Conservation (phyloP, 2,113 vertebrate genomes). For the Microtus ochrogaster region DNA sequence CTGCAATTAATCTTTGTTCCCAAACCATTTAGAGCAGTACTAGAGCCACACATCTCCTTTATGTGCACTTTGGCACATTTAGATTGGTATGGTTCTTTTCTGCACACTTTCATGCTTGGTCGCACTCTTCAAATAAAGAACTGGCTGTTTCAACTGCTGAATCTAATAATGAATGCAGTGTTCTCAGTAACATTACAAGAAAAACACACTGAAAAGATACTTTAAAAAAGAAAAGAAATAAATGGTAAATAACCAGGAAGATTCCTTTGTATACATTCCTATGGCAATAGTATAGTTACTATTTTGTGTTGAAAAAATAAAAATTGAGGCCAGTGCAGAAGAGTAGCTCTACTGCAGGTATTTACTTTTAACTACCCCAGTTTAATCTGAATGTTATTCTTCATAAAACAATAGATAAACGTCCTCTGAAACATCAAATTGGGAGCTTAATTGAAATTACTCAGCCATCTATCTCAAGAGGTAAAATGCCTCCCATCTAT, state of each 20-base stretch:
- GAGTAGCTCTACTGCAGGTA: slow-evolving; percentile 6
- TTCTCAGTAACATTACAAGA: background rate
- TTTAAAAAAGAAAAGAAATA: background rate
- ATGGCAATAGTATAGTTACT: background rate
- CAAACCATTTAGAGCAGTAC: background rate
- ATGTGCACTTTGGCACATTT: background rate
- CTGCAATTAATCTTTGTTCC: background rate
- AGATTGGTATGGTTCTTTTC: slow-evolving; percentile 16
- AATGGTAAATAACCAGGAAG: background rate
- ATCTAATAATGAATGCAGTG: background rate
- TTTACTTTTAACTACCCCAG: background rate
- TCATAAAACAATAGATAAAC: background rate
- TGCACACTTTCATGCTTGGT: background rate
- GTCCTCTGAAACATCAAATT: background rate
- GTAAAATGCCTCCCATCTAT: background rate
- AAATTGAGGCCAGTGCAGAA: background rate
- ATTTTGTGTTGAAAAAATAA: background rate
- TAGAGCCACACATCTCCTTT: slow-evolving; percentile 12
- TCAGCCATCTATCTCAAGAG: background rate
- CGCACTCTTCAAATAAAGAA: background rate
- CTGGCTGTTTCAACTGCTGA: background rate
- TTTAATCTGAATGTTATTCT: background rate
- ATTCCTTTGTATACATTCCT: background rate
- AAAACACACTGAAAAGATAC: background rate
- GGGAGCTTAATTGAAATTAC: slow-evolving; percentile 8